Conservation (phyloP, 2,888 invertebrate genomes). For the Cremastinae sp. region DNA sequence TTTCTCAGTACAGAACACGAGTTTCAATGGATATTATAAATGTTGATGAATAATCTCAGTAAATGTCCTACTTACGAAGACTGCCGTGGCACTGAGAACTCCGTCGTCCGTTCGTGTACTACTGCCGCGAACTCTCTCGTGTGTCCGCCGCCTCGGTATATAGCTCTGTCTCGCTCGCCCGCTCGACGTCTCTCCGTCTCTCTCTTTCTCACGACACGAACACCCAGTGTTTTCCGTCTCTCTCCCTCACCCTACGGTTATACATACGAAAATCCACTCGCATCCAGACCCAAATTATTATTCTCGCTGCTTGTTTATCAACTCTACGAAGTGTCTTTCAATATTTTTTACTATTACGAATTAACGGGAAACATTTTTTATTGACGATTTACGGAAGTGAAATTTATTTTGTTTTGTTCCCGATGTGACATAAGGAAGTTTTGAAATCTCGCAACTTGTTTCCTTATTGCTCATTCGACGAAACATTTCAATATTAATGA, state of each 20-base stretch:
- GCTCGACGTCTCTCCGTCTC: slow-evolving; percentile 36
- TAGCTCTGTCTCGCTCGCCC: slow-evolving; percentile 53
- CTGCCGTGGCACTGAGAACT: slow-evolving; percentile 63
- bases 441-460: no score
- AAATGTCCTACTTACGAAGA: slow-evolving; percentile 65
- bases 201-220: slow-evolving; percentile 12
- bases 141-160: slow-evolving; percentile 59
- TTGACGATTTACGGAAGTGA: background rate
- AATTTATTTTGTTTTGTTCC: no score
- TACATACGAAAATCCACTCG: slow-evolving; percentile 48
- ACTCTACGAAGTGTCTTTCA: background rate
- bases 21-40: slow-evolving; percentile 11
- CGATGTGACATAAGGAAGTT: no score
- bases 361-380: background rate
- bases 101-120: slow-evolving; percentile 61
- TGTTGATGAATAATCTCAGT: slow-evolving; percentile 49
- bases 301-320: background rate
- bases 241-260: slow-evolving; percentile 13
- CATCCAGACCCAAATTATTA: slow-evolving; percentile 21
- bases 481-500: no score
- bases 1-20: slow-evolving; percentile 5
- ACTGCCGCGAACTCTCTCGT: slow-evolving; percentile 61
- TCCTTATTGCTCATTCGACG: no score
- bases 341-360: no score
- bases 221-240: background rate